Evolutionary conservation across 2,888 invertebrate genomes (phyloP).

Genomic region (Oeneis ivallda): DNA sequence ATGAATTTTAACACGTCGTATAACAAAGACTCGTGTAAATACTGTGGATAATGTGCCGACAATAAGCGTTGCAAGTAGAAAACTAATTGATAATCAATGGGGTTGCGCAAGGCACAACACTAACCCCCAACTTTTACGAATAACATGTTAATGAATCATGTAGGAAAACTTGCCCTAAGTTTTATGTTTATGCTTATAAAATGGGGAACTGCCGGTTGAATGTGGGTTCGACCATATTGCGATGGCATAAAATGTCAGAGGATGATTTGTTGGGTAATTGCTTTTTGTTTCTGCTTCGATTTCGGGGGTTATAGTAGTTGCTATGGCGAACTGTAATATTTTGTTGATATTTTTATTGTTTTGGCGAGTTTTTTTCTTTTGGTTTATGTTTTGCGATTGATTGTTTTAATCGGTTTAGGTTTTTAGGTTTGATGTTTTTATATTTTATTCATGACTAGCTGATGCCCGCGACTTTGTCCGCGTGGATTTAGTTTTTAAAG

Average conservation of each 20-base stretch:
- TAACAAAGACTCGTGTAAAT: conserved; percentile 74
- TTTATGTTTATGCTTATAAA: conserved; percentile 52
- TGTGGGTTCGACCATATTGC: conserved; percentile 77
- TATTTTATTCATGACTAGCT: no score
- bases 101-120: conserved; percentile 56
- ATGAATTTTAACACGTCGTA: conserved; percentile 64
- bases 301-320: conserved; percentile 58
- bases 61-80: conserved; percentile 73
- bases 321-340: conserved; percentile 61
- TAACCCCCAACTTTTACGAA: conserved; percentile 57
- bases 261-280: conserved; percentile 81
- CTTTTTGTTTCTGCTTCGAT: conserved; percentile 65
- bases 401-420: conserved; percentile 27
- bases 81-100: conserved; percentile 81
- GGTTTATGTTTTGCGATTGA: conserved; percentile 50
- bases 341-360: conserved; percentile 70
- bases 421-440: no score
- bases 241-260: conserved; percentile 77
- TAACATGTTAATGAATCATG: conserved; percentile 75
- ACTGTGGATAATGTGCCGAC: conserved; percentile 75
- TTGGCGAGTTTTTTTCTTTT: conserved; percentile 54
- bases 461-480: no score
- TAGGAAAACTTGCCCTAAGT: conserved; percentile 59
- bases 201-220: conserved; percentile 56
- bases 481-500: no score